Base-by-base conservation (phyloP, 2,797 vertebrate species). In the Rhynchotus rufescens region DNA sequence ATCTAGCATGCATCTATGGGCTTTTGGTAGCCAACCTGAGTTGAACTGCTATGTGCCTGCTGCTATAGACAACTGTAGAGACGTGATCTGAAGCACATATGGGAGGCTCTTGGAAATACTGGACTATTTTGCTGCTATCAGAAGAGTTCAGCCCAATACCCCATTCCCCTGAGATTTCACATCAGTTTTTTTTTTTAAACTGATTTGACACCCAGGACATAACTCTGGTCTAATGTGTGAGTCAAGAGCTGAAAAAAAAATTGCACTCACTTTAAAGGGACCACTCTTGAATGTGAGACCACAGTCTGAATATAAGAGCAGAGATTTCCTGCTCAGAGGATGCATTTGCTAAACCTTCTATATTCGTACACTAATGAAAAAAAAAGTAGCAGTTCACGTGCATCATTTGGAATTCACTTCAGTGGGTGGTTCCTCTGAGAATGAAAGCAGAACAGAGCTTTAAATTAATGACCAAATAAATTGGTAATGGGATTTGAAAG, bases 371-470 rank as follows among this genome's bases (percentile, higher is more conserved):
- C 10, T 2, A 42, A 45, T 16, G 5, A 57, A 49, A 54, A 65
- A 71, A 57, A 23, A 8, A 8, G 20, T 7, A 57, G 60, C 32
- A 49, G 47, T 25, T 87, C 69, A 54, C 3, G 44, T 20, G 3
- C 16, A 38, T 10, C 28, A 42, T 26, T 65, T 9, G 17, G 65
- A 74, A 0, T 49, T 26, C 40, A 32, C 2, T 49, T 74, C 62
- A 12, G 10, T 11, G 54, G 40, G 19, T 15, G 28, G 34, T 84
- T 45, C 47, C 79, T 73, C 71, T 7, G 64, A 66, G 85, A 69
- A 82, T 26, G 68, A 72, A 76, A 71, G 15, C 61, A 66, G 14
- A 82, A 90, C 76, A 80, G 34, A 87, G 25, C 45, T 88, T 80
- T 47, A 69, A 83, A 78, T 86, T 84, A 78, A 89, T 7, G 47